Evolutionary conservation across 1,140 invertebrate species (phyloP).

Genomic region (Saccostrea cuccullata): DNA sequence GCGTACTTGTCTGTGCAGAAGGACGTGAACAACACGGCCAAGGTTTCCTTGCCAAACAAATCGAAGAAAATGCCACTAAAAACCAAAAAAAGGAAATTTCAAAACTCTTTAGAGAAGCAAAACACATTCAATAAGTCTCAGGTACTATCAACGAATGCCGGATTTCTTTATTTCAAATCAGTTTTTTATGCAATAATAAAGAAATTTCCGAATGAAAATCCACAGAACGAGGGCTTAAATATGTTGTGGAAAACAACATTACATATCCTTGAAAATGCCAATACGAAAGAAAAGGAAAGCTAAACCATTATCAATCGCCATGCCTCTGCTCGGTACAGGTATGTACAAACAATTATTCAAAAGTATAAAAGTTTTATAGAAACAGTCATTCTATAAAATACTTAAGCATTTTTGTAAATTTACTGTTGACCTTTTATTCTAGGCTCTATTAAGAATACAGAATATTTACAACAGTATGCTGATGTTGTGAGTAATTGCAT

Average conservation of each 20-base stretch:
- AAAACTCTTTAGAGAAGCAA: not conserved
- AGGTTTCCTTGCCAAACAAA: not conserved
- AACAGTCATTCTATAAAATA: too few relatives aligned
- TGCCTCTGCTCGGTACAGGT: conserved; percentile 5
- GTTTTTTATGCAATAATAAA: too few relatives aligned
- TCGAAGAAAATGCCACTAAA: not conserved
- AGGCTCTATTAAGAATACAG: too few relatives aligned
- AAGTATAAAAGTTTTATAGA: too few relatives aligned
- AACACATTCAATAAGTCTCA: not conserved
- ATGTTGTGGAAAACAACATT: not conserved
- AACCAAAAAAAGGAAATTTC: not conserved
- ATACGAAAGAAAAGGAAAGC: not conserved
- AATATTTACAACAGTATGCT: too few relatives aligned
- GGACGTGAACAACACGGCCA: not conserved
- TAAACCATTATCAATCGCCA: not conserved
- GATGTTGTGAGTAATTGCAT: not conserved
- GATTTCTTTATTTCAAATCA: not conserved
- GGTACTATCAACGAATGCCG: not conserved
- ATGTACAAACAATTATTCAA: not conserved
- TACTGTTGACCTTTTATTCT: not conserved
- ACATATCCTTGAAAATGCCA: not conserved
- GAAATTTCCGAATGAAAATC: not conserved
- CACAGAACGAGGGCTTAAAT: not conserved
- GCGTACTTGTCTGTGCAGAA: not conserved
- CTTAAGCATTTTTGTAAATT: not conserved